A percentile compares a stretch with the other conserved stretches of the same genome.
phyloP scores from a whole-genome alignment of 2,113 vertebrate genomes.

The Sphyrna mokarran region DNA sequence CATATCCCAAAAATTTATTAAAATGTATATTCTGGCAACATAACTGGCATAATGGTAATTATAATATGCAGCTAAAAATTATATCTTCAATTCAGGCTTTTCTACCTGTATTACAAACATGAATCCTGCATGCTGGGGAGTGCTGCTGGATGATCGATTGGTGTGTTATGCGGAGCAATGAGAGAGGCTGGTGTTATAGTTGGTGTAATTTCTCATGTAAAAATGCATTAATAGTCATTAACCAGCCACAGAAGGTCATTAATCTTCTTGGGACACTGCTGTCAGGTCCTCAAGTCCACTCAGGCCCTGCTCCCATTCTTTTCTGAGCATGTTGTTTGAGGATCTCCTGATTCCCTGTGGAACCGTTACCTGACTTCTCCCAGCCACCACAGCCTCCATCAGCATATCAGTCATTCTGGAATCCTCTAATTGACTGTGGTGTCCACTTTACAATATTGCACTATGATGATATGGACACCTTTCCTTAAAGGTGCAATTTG shows the following conservation, averaged over 20 bases:
- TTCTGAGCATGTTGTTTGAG: not conserved
- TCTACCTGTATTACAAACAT: not conserved
- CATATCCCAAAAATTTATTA: too few relatives aligned
- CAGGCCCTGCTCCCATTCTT: not conserved
- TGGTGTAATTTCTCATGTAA: not conserved
- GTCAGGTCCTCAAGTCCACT: not conserved
- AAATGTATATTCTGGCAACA: too few relatives aligned
- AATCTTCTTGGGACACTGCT: not conserved
- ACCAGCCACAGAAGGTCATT: not conserved
- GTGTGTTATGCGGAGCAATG: not conserved
- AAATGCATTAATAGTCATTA: not conserved
- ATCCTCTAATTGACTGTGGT: not conserved
- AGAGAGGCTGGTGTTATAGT: not conserved
- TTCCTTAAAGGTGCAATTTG: not conserved
- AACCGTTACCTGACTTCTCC: not conserved
- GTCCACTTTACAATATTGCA: not conserved
- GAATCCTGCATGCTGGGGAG: not conserved
- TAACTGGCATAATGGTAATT: too few relatives aligned
- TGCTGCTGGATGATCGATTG: not conserved
- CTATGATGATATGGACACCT: not conserved
- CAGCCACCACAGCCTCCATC: not conserved
- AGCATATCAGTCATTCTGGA: not conserved
- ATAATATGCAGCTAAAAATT: too few relatives aligned
- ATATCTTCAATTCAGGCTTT: too few relatives aligned
- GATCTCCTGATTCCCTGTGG: too few relatives aligned